Evolutionary conservation across 2,797 vertebrate species (phyloP).

Genomic region (Falco rusticolus): DNA sequence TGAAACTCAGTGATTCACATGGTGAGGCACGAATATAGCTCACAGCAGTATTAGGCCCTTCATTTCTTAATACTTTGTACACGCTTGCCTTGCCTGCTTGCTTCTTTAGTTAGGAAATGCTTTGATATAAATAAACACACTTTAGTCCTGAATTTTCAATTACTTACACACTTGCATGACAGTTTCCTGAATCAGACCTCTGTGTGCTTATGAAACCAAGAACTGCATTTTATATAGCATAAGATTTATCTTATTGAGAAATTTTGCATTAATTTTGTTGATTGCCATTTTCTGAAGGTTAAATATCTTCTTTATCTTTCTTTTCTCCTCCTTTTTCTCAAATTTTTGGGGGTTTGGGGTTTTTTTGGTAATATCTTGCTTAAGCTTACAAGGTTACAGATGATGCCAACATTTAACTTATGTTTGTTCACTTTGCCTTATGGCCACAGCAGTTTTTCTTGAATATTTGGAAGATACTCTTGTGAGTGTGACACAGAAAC

Average conservation of each 20-base stretch:
- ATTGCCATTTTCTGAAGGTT: not conserved
- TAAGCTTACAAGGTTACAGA: not conserved
- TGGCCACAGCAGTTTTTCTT: not conserved
- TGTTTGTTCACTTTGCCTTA: not conserved
- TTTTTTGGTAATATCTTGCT: not conserved
- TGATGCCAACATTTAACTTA: not conserved
- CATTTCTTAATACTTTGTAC: not conserved
- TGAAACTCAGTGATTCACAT: conserved; percentile 6
- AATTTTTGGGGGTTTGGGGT: not conserved
- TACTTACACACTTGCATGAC: not conserved
- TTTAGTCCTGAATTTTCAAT: conserved; percentile 2
- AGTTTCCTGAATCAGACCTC: not conserved
- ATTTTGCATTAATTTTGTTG: not conserved
- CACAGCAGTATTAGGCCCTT: not conserved
- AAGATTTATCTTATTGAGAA: not conserved
- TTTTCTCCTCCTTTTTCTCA: not conserved
- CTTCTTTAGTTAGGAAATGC: not conserved
- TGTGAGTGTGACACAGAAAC: not conserved
- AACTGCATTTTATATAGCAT: not conserved
- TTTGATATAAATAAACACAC: not conserved
- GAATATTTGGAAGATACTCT: not conserved
- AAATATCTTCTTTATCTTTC: not conserved
- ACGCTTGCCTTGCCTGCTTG: not conserved
- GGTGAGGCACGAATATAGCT: not conserved
- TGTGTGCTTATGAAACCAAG: not conserved